These are phyloP conservation scores for Zosterops hypoxanthus DNA, from an alignment of 2,113 vertebrate species.

Conservation along the genomic window DNA sequence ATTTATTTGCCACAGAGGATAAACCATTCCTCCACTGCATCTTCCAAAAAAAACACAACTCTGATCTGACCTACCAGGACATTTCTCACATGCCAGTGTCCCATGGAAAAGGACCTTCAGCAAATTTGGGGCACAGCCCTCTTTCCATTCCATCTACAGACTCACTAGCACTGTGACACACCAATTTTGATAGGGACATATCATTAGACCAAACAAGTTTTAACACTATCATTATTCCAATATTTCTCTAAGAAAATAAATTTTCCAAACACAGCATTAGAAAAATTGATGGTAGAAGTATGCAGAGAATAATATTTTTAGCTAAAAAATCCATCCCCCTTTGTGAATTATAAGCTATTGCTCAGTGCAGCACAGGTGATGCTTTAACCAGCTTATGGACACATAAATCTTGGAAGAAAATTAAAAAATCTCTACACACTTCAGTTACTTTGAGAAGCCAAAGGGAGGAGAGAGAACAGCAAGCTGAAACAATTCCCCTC, in stretches of 20 bases:
- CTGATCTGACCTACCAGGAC: neutral
- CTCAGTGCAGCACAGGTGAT: neutral
- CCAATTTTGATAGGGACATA: neutral
- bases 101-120: neutral
- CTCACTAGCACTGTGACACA: neutral
- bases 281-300: neutral
- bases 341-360: neutral
- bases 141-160: neutral
- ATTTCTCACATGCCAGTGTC: accelerated
- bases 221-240: neutral
- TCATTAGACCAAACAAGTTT: neutral
- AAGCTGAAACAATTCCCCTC: neutral
- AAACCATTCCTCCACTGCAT: neutral
- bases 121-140: neutral
- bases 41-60: neutral
- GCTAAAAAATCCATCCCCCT: neutral
- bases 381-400: neutral
- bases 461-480: neutral
- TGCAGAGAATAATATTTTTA: neutral
- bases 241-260: neutral
- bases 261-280: neutral
- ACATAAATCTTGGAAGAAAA: neutral
- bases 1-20: neutral
- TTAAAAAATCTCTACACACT: neutral
- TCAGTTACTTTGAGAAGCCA: neutral